phyloP scores from a whole-genome alignment of 2,888 invertebrate genomes.

The Hypomecis punctinalis region DNA sequence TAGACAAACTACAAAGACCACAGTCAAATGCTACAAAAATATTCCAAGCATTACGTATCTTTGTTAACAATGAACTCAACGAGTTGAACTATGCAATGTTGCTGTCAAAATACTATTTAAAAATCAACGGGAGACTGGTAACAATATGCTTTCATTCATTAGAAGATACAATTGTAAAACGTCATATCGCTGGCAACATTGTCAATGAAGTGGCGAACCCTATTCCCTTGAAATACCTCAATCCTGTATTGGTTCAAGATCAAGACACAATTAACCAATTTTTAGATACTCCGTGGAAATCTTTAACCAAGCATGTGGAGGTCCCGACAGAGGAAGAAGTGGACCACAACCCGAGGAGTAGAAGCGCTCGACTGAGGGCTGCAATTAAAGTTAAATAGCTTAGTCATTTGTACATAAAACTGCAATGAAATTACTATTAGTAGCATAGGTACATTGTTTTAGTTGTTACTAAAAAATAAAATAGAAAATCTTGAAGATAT shows the following conservation, averaged over 20 bases:
- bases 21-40: slow-evolving; percentile 95
- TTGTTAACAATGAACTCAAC: slow-evolving; percentile 98
- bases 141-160: slow-evolving; percentile 96
- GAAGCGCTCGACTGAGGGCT: slow-evolving; percentile 95
- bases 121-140: slow-evolving; percentile 91
- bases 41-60: slow-evolving; percentile 96
- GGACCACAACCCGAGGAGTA: slow-evolving; percentile 91
- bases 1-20: slow-evolving; percentile 90
- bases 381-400: slow-evolving; percentile 88
- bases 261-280: slow-evolving; percentile 86
- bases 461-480: slow-evolving; percentile 1
- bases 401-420: slow-evolving; percentile 7
- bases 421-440: slow-evolving; percentile 24
- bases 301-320: slow-evolving; percentile 92
- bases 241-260: slow-evolving; percentile 85
- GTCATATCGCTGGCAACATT: slow-evolving; percentile 92
- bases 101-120: slow-evolving; percentile 90
- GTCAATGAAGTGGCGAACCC: slow-evolving; percentile 89
- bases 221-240: slow-evolving; percentile 89
- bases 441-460: slow-evolving; percentile 11
- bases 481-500: background rate
- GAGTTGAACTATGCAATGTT: slow-evolving; percentile 96
- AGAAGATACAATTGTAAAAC: slow-evolving; percentile 96
- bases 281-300: slow-evolving; percentile 89
- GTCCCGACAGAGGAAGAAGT: slow-evolving; percentile 90